Base-by-base conservation (phyloP, 2,888 invertebrate genomes). In the Coenonympha arcania region DNA sequence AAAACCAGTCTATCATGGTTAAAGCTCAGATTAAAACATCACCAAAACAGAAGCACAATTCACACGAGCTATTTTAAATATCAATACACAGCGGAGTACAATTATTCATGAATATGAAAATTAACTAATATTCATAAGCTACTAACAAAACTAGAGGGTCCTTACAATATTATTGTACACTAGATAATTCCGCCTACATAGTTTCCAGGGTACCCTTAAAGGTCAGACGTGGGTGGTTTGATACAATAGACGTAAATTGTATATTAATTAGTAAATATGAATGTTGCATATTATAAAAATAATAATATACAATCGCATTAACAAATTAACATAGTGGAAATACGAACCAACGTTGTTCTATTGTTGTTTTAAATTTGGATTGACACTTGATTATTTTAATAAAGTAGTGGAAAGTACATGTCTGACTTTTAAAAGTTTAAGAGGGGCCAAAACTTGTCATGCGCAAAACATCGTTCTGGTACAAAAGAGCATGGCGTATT, bases 51-150 rank as follows among this genome's bases (percentile, higher is more conserved):
- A 24, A 39, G 22, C 39, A 39, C 22, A 20, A 15, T 9, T 4
- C 24, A 15, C 13, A 9, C 24, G 22, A 24, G n/a, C 15, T 15
- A 15, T 9, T 39, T 39, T 39, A 15, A 39, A 39, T 39, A 24
- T 39, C 24, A 39, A 39, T 24, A 24, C 13, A 8, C 8, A 39
- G 9, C 9, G 22, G 6, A 6, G 8, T 24, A 24, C 15, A 15
- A 19, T 15, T 9, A 22, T 22, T 24, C 15, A 39, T 39, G 39
- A 39, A 24, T 39, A 39, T 39, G 22, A 39, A 39, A 36, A 11
- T 8, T 0, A 22, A 22, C 5, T 9, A 4, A 22, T 22, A 37
- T 37, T 24, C 39, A 39, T 39, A 6, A 24, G 4, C 13, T 2
- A 24, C 15, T 4, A 24, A 11, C 15, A 24, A 39, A 11, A 22